These are phyloP conservation scores for Donacobius atricapilla DNA, from an alignment of 2,113 vertebrate species.

Conservation along the genomic window DNA sequence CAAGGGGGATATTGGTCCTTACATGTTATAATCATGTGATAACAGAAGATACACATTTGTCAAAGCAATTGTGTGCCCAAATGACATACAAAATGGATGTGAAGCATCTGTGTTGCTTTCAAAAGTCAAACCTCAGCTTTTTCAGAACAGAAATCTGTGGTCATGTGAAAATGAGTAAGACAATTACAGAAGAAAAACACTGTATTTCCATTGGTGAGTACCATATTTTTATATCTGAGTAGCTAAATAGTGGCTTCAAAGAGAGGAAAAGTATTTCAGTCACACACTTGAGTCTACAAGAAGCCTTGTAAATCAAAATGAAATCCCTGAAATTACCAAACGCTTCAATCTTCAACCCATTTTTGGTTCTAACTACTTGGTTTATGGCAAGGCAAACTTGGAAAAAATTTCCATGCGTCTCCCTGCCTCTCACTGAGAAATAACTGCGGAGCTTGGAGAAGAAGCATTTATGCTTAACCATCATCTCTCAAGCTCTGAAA, in stretches of 20 bases:
- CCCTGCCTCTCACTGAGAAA: neutral
- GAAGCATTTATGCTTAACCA: neutral
- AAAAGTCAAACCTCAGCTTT: neutral
- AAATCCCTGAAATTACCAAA: neutral
- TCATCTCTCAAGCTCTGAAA: neutral
- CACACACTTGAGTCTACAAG: neutral
- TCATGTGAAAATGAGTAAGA: neutral
- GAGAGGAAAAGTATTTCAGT: neutral
- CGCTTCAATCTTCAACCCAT: neutral
- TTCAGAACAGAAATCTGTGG: neutral
- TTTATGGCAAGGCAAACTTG: neutral
- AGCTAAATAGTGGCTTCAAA: conserved; percentile 21
- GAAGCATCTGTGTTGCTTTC: neutral
- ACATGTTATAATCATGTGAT: neutral
- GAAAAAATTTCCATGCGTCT: neutral
- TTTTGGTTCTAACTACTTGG: neutral
- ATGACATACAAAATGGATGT: neutral
- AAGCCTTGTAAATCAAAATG: neutral
- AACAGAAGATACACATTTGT: neutral
- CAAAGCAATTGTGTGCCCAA: neutral
- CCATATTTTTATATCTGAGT: neutral
- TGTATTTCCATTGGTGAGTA: neutral
- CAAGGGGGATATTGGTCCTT: neutral
- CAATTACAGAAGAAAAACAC: neutral
- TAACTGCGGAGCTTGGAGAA: neutral